phyloP scores from a whole-genome alignment of 2,797 vertebrate species.

The Lates japonicus region DNA sequence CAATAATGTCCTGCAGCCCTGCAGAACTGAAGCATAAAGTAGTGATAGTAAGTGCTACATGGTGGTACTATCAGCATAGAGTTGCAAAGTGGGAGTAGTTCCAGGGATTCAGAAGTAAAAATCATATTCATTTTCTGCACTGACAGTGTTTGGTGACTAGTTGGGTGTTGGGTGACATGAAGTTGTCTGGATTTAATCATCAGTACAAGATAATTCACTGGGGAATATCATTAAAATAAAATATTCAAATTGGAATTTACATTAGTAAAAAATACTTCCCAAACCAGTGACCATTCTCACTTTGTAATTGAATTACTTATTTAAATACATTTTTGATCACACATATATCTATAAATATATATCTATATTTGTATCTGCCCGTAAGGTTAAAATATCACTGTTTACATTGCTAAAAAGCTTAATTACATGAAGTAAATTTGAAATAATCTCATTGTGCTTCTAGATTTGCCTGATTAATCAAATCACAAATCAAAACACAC shows the following conservation, averaged over 20 bases:
- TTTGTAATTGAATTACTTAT: neutral
- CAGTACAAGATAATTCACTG: neutral
- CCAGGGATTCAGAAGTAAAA: neutral
- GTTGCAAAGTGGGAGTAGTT: neutral
- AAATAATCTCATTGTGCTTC: neutral
- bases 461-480: constrained; percentile 22
- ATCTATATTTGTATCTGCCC: neutral
- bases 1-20: neutral
- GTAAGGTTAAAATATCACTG: neutral
- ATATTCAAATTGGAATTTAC: neutral
- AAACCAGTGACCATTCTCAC: neutral
- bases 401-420: neutral
- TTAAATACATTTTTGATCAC: neutral
- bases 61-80: neutral
- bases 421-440: neutral
- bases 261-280: neutral
- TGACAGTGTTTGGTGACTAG: neutral
- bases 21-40: neutral
- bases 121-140: neutral
- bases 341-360: neutral
- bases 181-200: neutral
- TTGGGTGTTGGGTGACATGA: neutral
- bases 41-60: neutral
- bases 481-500: neutral
- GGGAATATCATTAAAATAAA: neutral